phyloP scores from a whole-genome alignment of 2,888 invertebrate species.

The Patella pellucida region DNA sequence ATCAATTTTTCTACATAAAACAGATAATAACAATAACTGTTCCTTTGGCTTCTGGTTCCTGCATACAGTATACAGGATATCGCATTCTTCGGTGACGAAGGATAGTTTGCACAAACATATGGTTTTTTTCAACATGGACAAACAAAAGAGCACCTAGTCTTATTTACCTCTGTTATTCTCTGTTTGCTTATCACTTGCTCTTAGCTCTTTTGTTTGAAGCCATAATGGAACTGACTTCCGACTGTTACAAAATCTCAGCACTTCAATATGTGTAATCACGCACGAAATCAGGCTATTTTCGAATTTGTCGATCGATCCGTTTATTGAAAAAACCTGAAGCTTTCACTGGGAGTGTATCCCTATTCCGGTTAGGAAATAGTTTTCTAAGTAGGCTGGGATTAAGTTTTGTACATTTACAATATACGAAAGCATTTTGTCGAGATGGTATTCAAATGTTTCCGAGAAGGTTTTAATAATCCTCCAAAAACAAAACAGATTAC shows the following conservation, averaged over 20 bases:
- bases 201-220: constrained; percentile 21
- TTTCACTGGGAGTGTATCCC: constrained; percentile 9
- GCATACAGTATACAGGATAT: no score
- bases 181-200: constrained; percentile 22
- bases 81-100: no score
- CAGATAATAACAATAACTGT: no score
- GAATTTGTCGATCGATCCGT: constrained; percentile 2
- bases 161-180: constrained; percentile 2
- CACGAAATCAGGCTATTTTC: neutral
- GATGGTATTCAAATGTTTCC: neutral
- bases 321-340: neutral
- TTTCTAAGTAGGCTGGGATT: constrained; percentile 6
- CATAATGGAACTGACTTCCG: constrained; percentile 25
- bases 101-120: no score
- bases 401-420: constrained; percentile 1
- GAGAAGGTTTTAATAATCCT: neutral
- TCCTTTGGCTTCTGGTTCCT: no score
- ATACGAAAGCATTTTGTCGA: constrained; percentile 5
- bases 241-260: constrained; percentile 15
- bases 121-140: no score
- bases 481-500: no score
- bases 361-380: constrained; percentile 12
- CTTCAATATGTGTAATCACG: constrained; percentile 9
- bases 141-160: neutral
- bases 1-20: no score